Evolutionary conservation across 2,888 invertebrate species (phyloP).

Genomic region (Drosophila affinis): DNA sequence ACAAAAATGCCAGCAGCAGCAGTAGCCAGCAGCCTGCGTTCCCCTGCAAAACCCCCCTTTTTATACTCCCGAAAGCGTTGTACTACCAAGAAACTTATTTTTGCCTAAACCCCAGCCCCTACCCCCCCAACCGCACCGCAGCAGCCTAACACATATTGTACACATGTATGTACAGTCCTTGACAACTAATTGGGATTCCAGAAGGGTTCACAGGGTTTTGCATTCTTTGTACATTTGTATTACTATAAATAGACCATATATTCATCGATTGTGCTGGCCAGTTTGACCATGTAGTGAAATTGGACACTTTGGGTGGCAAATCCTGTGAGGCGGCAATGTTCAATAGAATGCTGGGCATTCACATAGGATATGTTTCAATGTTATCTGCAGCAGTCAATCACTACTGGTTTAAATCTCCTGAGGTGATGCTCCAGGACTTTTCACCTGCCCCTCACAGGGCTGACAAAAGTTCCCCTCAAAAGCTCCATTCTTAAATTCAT

Average conservation of each 20-base stretch:
- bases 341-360: no score
- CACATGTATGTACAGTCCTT: neutral
- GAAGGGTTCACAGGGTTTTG: neutral
- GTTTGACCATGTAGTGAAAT: no score
- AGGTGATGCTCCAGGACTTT: no score
- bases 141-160: conserved; percentile 63
- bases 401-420: no score
- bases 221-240: neutral
- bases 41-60: neutral
- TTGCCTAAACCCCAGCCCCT: neutral
- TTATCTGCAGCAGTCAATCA: no score
- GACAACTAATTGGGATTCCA: neutral
- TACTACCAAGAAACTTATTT: conserved; percentile 49
- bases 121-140: conserved; percentile 54
- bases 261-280: no score
- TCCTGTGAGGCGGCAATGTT: no score
- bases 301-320: no score
- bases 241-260: neutral
- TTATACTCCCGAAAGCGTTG: conserved; percentile 20
- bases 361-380: no score
- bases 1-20: conserved; percentile 24
- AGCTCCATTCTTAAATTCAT: no score
- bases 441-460: no score
- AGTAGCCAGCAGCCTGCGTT: neutral
- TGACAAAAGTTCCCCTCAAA: no score